These are phyloP conservation scores for Limnephilus rhombicus DNA, from an alignment of 2,888 invertebrate genomes.

Conservation along the genomic window DNA sequence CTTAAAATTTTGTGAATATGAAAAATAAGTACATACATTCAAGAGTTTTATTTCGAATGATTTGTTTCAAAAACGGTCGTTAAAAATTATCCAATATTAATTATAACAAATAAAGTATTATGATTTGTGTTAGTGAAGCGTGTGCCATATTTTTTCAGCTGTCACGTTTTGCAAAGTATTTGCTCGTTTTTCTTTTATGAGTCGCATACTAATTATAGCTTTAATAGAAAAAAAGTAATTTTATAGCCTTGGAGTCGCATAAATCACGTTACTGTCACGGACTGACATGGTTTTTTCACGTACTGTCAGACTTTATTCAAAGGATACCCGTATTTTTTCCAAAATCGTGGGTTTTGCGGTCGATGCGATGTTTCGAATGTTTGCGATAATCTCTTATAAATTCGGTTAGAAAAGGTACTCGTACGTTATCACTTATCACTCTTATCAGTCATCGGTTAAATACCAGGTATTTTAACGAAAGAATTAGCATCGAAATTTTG, in stretches of 20 bases:
- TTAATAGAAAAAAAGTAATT: not conserved
- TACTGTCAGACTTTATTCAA: not conserved
- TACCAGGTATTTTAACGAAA: no score
- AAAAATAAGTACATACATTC: not conserved
- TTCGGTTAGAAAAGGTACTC: not conserved
- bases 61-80: not conserved
- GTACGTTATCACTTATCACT: not conserved
- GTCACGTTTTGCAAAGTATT: not conserved
- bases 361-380: not conserved
- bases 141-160: not conserved
- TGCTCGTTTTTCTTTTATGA: not conserved
- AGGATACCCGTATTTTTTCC: not conserved
- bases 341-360: not conserved
- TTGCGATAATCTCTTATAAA: not conserved
- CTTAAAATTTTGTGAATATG: no score
- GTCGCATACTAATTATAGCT: not conserved
- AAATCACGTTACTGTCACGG: constrained; percentile 13
- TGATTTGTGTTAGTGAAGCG: not conserved
- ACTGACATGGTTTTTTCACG: constrained; percentile 2
- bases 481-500: no score
- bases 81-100: not conserved
- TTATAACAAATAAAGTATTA: not conserved
- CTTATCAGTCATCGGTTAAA: no score
- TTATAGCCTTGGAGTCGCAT: not conserved
- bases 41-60: not conserved